Evolutionary conservation across 2,888 invertebrate genomes (phyloP).

Genomic region (Chydorus sphaericus): DNA sequence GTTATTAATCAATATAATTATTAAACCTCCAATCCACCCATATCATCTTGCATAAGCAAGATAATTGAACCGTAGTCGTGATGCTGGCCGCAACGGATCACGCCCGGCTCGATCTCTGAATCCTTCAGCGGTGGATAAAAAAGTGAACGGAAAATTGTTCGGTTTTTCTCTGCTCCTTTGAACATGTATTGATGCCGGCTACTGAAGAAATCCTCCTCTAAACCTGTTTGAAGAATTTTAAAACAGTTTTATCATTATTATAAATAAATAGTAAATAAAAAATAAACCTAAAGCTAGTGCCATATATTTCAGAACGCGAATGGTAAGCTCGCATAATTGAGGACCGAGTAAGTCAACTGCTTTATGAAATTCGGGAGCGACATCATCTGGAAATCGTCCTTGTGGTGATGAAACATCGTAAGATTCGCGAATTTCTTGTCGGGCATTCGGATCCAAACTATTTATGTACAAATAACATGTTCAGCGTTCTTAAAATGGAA

Average conservation of each 20-base stretch:
- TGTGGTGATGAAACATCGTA: conserved; percentile 15
- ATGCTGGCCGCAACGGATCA: conserved; percentile 52
- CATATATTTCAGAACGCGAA: conserved; percentile 1
- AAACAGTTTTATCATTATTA: not conserved
- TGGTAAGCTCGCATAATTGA: not conserved
- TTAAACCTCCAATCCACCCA: conserved; percentile 52
- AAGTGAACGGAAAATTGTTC: conserved; percentile 49
- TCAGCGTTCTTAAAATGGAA: too few species aligned
- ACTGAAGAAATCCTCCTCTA: not conserved
- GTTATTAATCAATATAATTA: conserved; percentile 20
- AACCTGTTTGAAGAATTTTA: not conserved
- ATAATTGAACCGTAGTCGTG: conserved; percentile 53
- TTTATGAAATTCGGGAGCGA: conserved; percentile 15
- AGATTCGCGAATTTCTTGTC: conserved; percentile 16
- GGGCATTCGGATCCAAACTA: conserved; percentile 6
- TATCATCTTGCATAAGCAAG: conserved; percentile 51
- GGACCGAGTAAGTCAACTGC: not conserved
- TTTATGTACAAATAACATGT: not conserved
- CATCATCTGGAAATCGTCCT: conserved; percentile 15
- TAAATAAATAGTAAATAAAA: too few species aligned
- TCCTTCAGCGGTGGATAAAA: conserved; percentile 47
- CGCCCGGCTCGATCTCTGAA: conserved; percentile 21
- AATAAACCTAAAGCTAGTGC: conserved; percentile 7
- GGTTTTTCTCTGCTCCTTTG: conserved; percentile 14
- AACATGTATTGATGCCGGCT: not conserved